Percentiles rank a stretch among this genome's conserved stretches.
phyloP scores from a whole-genome alignment of 2,888 invertebrate species.

The Nipponacmea schrenckii region DNA sequence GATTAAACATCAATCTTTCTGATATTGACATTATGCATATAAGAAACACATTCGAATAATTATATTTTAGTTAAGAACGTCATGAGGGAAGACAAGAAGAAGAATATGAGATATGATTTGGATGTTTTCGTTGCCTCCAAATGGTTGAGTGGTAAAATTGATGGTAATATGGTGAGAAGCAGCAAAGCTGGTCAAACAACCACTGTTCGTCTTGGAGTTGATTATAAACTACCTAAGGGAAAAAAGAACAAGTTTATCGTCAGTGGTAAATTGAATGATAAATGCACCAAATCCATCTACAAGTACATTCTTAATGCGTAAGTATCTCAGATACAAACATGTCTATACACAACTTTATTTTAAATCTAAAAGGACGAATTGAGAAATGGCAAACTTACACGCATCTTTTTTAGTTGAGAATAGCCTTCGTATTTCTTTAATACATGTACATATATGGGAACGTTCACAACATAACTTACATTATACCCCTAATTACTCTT shows the following conservation, averaged over 20 bases:
- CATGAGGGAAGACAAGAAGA: constrained; percentile 8
- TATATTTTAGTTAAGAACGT: constrained; percentile 12
- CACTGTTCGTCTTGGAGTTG: constrained; percentile 28
- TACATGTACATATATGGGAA: no score
- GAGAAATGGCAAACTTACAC: no score
- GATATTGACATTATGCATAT: no score
- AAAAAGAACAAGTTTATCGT: constrained; percentile 39
- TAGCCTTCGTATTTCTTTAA: no score
- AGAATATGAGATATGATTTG: constrained; percentile 18
- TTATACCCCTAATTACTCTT: no score
- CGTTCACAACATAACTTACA: no score
- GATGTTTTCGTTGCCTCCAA: constrained; percentile 27
- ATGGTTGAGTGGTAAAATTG: constrained; percentile 14
- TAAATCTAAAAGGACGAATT: no score
- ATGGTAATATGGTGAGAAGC: constrained; percentile 16
- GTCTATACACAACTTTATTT: no score
- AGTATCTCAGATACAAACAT: constrained; percentile 22
- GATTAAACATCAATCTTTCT: no score
- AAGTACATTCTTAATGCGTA: constrained; percentile 38
- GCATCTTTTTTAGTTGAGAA: no score
- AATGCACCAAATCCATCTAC: constrained; percentile 29
- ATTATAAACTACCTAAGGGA: constrained; percentile 40
- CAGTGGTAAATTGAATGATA: constrained; percentile 37
- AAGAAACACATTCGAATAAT: no score
- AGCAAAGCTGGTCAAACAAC: constrained; percentile 8